A percentile compares a stretch with the other conserved stretches of the same genome.
phyloP scores from a whole-genome alignment of 2,113 vertebrate species.

The Otolemur garnettii region DNA sequence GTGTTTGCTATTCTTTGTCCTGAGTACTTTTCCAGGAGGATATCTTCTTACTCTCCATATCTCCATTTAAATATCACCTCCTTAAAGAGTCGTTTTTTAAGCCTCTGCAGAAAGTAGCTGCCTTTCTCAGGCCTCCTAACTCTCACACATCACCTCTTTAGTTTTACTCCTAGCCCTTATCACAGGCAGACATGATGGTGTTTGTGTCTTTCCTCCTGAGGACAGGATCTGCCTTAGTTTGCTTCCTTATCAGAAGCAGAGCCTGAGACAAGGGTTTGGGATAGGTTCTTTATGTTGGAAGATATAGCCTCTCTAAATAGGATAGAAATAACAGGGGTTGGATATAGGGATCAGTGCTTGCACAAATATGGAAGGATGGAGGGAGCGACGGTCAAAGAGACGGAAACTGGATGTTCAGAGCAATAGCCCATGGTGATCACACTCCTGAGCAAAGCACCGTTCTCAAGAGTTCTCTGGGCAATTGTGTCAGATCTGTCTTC shows the following conservation, averaged over 20 bases:
- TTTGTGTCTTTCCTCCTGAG: slow-evolving; percentile 8
- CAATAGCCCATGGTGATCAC: background rate
- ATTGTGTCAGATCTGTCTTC: background rate
- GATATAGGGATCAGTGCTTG: background rate
- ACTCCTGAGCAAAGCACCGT: slow-evolving; percentile 13
- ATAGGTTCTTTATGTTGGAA: background rate
- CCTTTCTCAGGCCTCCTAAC: background rate
- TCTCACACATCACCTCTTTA: background rate
- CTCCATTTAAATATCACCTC: background rate
- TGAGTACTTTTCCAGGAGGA: background rate
- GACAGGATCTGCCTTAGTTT: background rate
- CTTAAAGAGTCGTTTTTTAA: slow-evolving; percentile 36
- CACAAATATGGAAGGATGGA: background rate
- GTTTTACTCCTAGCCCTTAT: background rate
- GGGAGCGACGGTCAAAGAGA: background rate
- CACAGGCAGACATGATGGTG: background rate
- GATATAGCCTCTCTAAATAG: background rate
- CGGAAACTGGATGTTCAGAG: background rate
- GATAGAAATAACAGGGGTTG: slow-evolving; percentile 29
- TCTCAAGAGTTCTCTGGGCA: slow-evolving; percentile 12
- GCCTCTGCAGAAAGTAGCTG: background rate
- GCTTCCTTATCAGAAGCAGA: slow-evolving; percentile 33
- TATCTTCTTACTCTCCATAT: background rate
- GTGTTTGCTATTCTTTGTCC: slow-evolving; percentile 9
- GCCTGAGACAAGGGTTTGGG: slow-evolving; percentile 22